phyloP scores from a whole-genome alignment of 2,797 vertebrate species.

The Coracias cyanogaster region DNA sequence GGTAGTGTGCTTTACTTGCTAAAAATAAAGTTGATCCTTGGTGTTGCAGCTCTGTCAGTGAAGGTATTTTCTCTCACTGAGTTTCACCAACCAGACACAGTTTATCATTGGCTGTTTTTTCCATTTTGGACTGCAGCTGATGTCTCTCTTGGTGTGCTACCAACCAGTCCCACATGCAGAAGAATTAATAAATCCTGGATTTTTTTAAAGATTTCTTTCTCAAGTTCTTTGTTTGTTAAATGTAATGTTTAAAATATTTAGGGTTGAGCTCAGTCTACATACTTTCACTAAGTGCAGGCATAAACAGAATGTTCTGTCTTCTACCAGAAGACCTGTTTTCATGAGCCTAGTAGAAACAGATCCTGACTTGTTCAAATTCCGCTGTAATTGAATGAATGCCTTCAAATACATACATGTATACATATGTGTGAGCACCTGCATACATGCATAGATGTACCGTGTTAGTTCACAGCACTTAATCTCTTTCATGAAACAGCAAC shows the following conservation, averaged over 20 bases:
- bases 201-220: neutral
- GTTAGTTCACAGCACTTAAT: neutral
- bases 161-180: neutral
- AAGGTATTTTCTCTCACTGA: neutral
- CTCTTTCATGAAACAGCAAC: neutral
- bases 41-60: neutral
- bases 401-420: neutral
- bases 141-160: neutral
- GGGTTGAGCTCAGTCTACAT: neutral
- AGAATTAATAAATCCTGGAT: neutral
- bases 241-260: neutral
- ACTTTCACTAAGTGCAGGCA: neutral
- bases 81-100: neutral
- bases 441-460: neutral
- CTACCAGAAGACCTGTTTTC: neutral
- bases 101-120: neutral
- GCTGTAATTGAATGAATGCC: neutral
- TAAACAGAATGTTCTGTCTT: neutral
- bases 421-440: fast-evolving
- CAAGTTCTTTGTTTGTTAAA: neutral
- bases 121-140: neutral
- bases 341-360: neutral
- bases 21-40: neutral
- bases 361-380: neutral
- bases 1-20: neutral